Conservation (phyloP, 2,888 invertebrate genomes). For the Cataglyphis albicans region DNA sequence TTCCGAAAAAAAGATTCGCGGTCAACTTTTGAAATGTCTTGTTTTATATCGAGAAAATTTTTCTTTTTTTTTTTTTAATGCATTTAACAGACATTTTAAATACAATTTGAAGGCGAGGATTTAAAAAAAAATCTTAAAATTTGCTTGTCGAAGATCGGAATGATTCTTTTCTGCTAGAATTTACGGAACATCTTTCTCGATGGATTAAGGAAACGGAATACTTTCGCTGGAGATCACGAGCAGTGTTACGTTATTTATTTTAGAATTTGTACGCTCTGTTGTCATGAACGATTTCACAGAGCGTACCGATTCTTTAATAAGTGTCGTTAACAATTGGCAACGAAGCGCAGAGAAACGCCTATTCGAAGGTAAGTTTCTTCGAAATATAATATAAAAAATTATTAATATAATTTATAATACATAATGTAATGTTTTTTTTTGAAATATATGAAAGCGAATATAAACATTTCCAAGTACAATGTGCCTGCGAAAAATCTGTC, state of each 20-base stretch:
- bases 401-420: too few species aligned
- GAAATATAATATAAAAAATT: too few species aligned
- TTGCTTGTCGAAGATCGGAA: neutral
- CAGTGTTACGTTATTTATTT: slow-evolving; percentile 85
- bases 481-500: neutral
- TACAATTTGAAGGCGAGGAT: neutral
- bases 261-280: slow-evolving; percentile 88
- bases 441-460: neutral
- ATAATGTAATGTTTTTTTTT: too few species aligned
- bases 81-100: neutral
- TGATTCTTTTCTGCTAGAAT: neutral
- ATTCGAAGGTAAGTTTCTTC: neutral
- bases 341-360: slow-evolving; percentile 27
- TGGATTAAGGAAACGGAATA: neutral
- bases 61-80: neutral
- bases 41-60: neutral
- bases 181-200: slow-evolving; percentile 7
- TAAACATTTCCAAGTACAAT: neutral
- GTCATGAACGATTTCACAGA: slow-evolving; percentile 86
- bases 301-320: slow-evolving; percentile 87
- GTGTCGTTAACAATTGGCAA: slow-evolving; percentile 82
- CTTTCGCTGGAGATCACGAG: slow-evolving; percentile 7
- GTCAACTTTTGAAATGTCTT: neutral
- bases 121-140: neutral
- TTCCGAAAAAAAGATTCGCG: neutral